Evolutionary conservation across 2,888 invertebrate species (phyloP), one percentile per base, ranked within the genome.

Genomic region (Deroplatys truncata): DNA sequence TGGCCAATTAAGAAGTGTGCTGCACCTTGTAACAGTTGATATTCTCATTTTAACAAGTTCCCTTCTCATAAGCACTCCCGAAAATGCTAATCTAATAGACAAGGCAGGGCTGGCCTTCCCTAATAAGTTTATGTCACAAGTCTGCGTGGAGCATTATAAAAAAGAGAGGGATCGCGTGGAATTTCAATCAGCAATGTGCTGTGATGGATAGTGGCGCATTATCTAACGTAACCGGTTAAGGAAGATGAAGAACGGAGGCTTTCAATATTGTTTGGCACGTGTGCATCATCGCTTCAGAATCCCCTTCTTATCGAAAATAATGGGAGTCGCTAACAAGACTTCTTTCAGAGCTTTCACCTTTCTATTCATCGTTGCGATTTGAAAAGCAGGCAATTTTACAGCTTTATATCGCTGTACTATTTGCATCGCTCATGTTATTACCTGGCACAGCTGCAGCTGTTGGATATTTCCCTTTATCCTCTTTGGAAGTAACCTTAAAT

Each of bases 81-180:
- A 86, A 28, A 16, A 86, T 86, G 43, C 43, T 86, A 86, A 86
- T 86, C 86, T 56, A 86, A 86, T 86, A 56, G 86, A 56, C 56
- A 72, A 72, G 56, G 20, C 56, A 20, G 56, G 20, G 56, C 20
- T 25, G 20, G 56, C 43, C 56, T 72, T 16, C 56, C 56, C 56
- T 72, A 72, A 72, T 72, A 72, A 72, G 56, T 72, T 72, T 72
- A 72, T 25, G 56, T 72, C 20, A 72, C 56, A 72, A 72, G 56
- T 0, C 20, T 72, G 56, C 20, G 56, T 72, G 56, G 56, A 0
- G 56, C 56, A 72, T 72, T 72, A 72, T 72, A 72, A 72, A 72
- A n/a, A 72, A 72, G 56, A 72, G 56, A 72, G 20, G 56, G 20
- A 3, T 72, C 56, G 20, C 56, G 10, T 5, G 56, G 56, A 72